Evolutionary conservation across 2,113 vertebrate genomes (phyloP), one percentile per base, ranked within the genome.

Genomic region (Coregonus clupeaformis): DNA sequence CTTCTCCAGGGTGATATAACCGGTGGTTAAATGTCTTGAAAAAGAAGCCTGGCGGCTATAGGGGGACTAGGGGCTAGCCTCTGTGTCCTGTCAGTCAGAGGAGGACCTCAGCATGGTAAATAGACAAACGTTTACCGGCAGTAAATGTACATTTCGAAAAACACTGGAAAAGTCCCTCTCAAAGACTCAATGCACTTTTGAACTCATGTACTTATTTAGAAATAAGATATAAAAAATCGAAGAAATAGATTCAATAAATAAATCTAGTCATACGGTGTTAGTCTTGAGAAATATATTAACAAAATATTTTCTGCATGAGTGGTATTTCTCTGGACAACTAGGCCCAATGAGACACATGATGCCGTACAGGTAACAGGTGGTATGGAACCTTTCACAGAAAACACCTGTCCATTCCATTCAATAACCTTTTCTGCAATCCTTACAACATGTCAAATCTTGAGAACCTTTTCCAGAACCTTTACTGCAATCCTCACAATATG

Each of bases 1-100:
- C 68, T 20, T 66, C 77, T 75, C 25, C 76, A 75, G 14, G 29
- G 85, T 84, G 80, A 88, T 70, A 81, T 77, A 90, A 86, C 77
- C 74, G 80, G 83, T 80, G 55, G 80, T 45, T 77, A 49, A 32
- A 68, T 22, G 57, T 68, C 16, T 78, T 78, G 79, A 32, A 86
- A 81, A 84, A 42, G 1, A 42, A 42, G 7, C 36, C 36, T 11
- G 9, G 36, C 9, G 9, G 36, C 36, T 42, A 42, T 1, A 11
- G 36, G 36, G 36, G 36, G 36, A 42, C 36, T 42, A 3, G 36
- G 9, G 36, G 2, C 36, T 42, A 42, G 36, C 2, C 36, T 42
- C 36, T 42, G 36, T 42, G 36, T n/a, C 0, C 11, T 42, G 7
- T 42, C 9, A 11, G 36, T 42, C 36, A 42, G 36, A 12, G 9